Base-by-base conservation (phyloP, 2,797 vertebrate species). In the Danio kyathit region DNA sequence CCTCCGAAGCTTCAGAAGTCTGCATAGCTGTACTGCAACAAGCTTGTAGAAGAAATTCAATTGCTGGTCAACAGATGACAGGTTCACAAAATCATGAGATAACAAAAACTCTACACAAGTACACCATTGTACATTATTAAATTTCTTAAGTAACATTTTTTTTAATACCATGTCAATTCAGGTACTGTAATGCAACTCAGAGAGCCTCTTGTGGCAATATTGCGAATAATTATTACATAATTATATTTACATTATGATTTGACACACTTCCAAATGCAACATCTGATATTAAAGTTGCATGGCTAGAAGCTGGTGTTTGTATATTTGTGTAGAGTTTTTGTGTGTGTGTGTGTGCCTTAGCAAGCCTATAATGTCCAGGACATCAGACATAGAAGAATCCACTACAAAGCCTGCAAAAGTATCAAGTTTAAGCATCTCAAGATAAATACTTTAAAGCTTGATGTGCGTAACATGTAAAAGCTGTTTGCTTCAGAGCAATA, bases 381-480 rank as follows among this genome's bases (percentile, higher is more conserved):
- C 74, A 77, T 77, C 14, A 67, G 41, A 4, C 49, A 10, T 19
- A 78, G 54, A 75, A 14, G 38, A 78, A 78, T 69, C 11, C 21
- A 10, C 40, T 14, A 63, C 19, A 77, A 59, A 48, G 75, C 64
- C 74, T 76, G 14, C 74, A 46, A 40, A 77, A 67, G 19, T 14
- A 10, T 66, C n/a, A 59, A 0, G 5, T 2, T 69, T 51, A 38
- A 21, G 17, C 17, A 17, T 5, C 19, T 38, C 16, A 17, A 19
- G 8, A 29, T 29, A 48, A n/a, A 61, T 29, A 21, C 7, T 52
- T n/a, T 48, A 17, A 49, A 1, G 29, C 52, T 51, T 17, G 11
- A 29, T 56, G 40, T 57, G 70, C 51, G 41, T 52, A 19, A 76
- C 74, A 76, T 54, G 38, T 54, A 74, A 16, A 74, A 76, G 74